A percentile compares a stretch with the other conserved stretches of the same genome.
Conservation (phyloP, 2,888 invertebrate species). For the Acrocera orbiculus region DNA sequence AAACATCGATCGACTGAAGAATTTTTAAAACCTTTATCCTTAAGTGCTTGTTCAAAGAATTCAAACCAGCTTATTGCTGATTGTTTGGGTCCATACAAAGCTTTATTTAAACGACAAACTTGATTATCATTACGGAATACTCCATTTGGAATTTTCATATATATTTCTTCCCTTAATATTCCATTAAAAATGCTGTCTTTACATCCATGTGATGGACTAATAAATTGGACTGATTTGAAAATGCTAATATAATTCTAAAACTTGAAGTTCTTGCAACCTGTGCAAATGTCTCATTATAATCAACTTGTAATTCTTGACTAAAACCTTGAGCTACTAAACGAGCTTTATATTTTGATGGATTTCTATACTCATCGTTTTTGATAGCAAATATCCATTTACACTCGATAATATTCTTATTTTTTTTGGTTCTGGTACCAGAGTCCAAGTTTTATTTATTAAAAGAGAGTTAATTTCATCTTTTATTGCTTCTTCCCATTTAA, state of each 20-base stretch:
- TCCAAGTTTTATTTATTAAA: conserved; percentile 13
- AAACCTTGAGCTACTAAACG: conserved; percentile 11
- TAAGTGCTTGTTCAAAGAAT: no score
- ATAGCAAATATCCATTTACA: conserved; percentile 14
- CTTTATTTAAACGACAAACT: no score
- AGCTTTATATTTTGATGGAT: conserved; percentile 10
- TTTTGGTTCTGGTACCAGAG: conserved; percentile 10
- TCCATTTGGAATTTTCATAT: no score
- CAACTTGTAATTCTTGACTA: conserved; percentile 9
- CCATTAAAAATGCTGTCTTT: no score
- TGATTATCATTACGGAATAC: no score
- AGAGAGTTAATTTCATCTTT: conserved; percentile 14
- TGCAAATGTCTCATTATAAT: conserved; percentile 12
- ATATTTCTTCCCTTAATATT: no score
- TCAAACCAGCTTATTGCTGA: no score
- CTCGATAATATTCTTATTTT: conserved; percentile 13
- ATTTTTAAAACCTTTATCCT: no score
- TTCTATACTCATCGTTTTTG: conserved; percentile 10
- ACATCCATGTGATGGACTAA: conserved; percentile 12
- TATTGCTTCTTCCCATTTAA: conserved; percentile 14
- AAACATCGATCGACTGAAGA: no score
- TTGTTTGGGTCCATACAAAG: no score
- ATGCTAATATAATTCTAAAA: conserved; percentile 10
- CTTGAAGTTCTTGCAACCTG: conserved; percentile 11
- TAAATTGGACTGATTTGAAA: conserved; percentile 12